These are phyloP conservation scores for Melanotaenia parkinsoni DNA, from an alignment of 2,797 vertebrate genomes.

Conservation along the genomic window DNA sequence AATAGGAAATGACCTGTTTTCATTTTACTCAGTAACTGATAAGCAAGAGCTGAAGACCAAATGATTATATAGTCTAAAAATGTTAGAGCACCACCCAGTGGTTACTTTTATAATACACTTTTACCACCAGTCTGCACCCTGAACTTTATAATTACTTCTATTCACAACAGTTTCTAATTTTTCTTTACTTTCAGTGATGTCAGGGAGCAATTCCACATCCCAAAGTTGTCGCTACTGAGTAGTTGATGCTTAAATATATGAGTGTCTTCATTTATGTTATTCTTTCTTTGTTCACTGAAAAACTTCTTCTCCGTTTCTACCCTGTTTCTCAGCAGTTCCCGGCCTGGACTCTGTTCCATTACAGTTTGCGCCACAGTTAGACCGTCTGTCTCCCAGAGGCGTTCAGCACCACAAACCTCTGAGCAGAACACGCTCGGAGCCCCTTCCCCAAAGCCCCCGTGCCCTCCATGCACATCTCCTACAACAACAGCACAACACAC, in stretches of 20 bases:
- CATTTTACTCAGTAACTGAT: not conserved
- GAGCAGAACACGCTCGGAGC: constrained; percentile 94
- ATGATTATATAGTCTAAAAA: not conserved
- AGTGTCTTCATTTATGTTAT: not conserved
- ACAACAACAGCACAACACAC: constrained; percentile 88
- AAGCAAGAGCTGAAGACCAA: not conserved
- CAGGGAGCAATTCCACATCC: not conserved
- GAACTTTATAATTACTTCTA: not conserved
- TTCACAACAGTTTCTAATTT: not conserved
- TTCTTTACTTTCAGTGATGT: not conserved
- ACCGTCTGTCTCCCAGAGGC: constrained; percentile 83
- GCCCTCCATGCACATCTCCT: constrained; percentile 85
- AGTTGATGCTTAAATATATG: not conserved
- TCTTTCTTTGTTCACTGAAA: fast-evolving
- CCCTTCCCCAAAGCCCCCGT: constrained; percentile 89
- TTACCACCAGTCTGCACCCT: not conserved
- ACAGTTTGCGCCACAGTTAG: constrained; percentile 82
- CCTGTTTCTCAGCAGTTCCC: constrained; percentile 79
- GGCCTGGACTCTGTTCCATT: constrained; percentile 87
- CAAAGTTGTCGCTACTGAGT: not conserved
- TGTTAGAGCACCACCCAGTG: constrained; percentile 60
- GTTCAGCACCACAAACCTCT: constrained; percentile 90
- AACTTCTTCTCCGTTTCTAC: not conserved
- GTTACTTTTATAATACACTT: constrained; percentile 8
- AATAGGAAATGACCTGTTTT: too few relatives aligned